These are phyloP conservation scores for Spilogale gracilis DNA, from an alignment of 2,113 vertebrate species.

Conservation along the genomic window DNA sequence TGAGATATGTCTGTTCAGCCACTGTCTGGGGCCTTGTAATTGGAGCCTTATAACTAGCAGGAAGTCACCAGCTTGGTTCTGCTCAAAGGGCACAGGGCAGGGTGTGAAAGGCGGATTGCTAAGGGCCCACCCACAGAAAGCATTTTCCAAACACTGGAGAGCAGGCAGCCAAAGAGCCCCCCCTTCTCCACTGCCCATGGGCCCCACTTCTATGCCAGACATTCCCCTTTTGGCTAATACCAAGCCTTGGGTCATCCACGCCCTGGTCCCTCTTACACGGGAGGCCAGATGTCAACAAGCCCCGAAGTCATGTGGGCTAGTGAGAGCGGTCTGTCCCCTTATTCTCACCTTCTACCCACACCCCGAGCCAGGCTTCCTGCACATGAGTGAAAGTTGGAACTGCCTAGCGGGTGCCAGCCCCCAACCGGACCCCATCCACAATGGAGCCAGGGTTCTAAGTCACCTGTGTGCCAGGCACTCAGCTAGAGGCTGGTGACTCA, in stretches of 20 bases:
- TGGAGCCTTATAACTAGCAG: constrained; percentile 54
- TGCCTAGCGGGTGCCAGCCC: neutral
- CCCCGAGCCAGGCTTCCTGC: neutral
- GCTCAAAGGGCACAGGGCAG: neutral
- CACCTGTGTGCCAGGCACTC: neutral
- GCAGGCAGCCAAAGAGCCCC: neutral
- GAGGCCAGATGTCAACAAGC: neutral
- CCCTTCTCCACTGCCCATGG: no score
- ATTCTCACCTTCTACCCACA: neutral
- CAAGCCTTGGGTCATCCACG: neutral
- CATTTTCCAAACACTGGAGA: neutral
- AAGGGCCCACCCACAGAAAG: neutral
- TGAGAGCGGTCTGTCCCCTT: neutral
- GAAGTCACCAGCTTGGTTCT: constrained; percentile 29
- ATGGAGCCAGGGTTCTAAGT: neutral
- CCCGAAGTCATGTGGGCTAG: neutral
- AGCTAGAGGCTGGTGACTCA: neutral
- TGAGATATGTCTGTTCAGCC: constrained; percentile 50
- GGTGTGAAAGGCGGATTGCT: neutral
- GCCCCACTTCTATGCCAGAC: neutral
- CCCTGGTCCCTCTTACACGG: neutral
- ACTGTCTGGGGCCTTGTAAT: constrained; percentile 31
- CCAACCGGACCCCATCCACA: neutral
- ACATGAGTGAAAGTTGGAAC: neutral
- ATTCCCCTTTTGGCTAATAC: neutral